These are phyloP conservation scores for Drosophila algonquin DNA, from an alignment of 2,888 invertebrate species.

Conservation along the genomic window DNA sequence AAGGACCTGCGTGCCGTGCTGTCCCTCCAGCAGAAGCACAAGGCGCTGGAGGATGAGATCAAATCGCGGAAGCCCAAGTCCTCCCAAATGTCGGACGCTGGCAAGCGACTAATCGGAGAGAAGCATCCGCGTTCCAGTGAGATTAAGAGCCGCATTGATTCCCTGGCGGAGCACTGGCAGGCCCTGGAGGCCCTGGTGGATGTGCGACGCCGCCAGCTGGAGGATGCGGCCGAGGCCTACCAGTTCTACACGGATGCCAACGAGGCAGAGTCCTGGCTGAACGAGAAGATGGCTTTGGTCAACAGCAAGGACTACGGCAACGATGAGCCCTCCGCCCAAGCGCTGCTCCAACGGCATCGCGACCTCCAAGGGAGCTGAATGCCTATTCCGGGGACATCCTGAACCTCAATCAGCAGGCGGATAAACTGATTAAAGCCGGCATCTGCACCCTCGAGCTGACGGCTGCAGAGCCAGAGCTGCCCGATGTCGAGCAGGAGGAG, in stretches of 20 bases:
- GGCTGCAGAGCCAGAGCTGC: conserved; percentile 87
- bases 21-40: conserved; percentile 96
- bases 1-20: conserved; percentile 96
- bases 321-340: conserved; percentile 96
- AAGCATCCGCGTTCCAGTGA: conserved; percentile 92
- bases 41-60: conserved; percentile 94
- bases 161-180: conserved; percentile 93
- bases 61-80: conserved; percentile 88
- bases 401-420: conserved; percentile 91
- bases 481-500: conserved; percentile 88
- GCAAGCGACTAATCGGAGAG: conserved; percentile 89
- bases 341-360: conserved; percentile 93
- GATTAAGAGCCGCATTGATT: conserved; percentile 91
- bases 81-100: conserved; percentile 88
- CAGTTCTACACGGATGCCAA: conserved; percentile 99
- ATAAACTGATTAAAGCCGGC: conserved; percentile 89
- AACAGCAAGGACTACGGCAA: conserved; percentile 95
- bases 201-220: conserved; percentile 89
- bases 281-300: conserved; percentile 96
- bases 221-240: conserved; percentile 95
- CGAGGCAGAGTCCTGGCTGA: conserved; percentile 98
- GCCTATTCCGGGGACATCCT: conserved; percentile 95
- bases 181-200: conserved; percentile 93
- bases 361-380: conserved; percentile 94
- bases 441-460: conserved; percentile 86